Base-by-base conservation (phyloP, 2,888 invertebrate genomes). In the Syrista parreyssii region DNA sequence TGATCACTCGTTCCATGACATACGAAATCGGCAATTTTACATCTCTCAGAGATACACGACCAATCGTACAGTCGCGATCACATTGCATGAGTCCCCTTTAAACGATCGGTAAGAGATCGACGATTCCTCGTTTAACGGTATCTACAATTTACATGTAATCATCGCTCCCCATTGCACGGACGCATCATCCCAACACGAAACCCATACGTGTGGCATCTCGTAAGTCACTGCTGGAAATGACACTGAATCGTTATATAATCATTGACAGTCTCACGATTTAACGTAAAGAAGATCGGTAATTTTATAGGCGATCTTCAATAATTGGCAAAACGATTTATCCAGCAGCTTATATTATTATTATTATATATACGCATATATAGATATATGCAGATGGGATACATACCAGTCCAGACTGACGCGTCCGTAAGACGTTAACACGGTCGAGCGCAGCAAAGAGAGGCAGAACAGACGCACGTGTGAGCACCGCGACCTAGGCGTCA, bases 401-500 rank as follows among this genome's bases (percentile, higher is more conserved):
- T 55, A 55, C 55, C 55, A 55, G 55, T 55, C 9, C 55, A 23
- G 55, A 23, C 55, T 23, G 23, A 55, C 55, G 23, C 55, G 55
- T 55, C 55, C 55, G 55, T 23, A 55, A 55, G 55, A 55, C 55
- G 55, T 55, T 55, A 55, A 55, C 55, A 23, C 55, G 55, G 9
- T 55, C 72, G 75, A 79, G 72, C 73, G 75, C 72, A 74, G 69
- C 69, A 76, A 77, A 79, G 79, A 72, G 79, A 76, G 79, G 76
- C 79, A 79, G 80, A 81, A 79, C 79, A 79, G 79, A 82, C 80
- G 82, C 83, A 83, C 83, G 83, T 83, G 83, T 83, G 83, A 83
- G 81, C 83, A 83, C 76, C 78, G 83, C 83, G 82, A 83, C 83
- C 83, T 80, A 81, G 79, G 82, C 82, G 82, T 81, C 73, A 35